Evolutionary conservation across 2,888 invertebrate species (phyloP).

Genomic region (Agonopterix heracliana): DNA sequence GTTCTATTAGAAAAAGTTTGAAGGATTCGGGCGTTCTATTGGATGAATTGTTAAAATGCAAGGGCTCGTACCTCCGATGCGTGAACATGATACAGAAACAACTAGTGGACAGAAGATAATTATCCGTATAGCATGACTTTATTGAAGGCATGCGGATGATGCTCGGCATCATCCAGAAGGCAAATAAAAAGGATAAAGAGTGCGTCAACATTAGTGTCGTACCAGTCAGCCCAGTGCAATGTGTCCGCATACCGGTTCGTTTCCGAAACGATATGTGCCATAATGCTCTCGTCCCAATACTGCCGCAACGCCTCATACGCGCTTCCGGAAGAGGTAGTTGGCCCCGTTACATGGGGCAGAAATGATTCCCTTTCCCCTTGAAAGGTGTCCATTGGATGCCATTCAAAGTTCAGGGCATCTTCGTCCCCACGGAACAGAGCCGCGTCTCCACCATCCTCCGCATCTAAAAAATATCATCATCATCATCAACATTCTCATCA

Average conservation of each 20-base stretch:
- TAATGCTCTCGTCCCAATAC: constrained; percentile 11
- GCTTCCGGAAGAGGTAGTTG: not conserved
- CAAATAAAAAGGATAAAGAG: constrained; percentile 3
- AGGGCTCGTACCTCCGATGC: constrained; percentile 3
- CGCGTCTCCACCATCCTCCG: no score
- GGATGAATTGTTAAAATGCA: constrained; percentile 2
- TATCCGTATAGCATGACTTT: constrained; percentile 4
- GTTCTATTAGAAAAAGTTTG: constrained; percentile 1
- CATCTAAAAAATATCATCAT: no score
- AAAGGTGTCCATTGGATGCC: not conserved
- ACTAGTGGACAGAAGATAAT: constrained; percentile 3
- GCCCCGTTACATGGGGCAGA: not conserved
- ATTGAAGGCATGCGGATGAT: constrained; percentile 7
- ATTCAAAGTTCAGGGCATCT: no score
- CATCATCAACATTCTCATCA: no score
- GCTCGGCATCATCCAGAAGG: constrained; percentile 7
- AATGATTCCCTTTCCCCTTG: not conserved
- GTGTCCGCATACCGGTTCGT: constrained; percentile 9
- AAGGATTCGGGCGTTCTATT: not conserved
- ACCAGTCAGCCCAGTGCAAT: not conserved
- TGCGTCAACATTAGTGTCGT: constrained; percentile 5
- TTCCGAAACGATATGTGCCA: no score
- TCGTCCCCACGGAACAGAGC: no score
- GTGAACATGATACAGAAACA: not conserved
- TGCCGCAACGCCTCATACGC: constrained; percentile 8